Evolutionary conservation across 2,113 vertebrate species (phyloP), one percentile per base, ranked within the genome.

Genomic region (Corythaixoides concolor): DNA sequence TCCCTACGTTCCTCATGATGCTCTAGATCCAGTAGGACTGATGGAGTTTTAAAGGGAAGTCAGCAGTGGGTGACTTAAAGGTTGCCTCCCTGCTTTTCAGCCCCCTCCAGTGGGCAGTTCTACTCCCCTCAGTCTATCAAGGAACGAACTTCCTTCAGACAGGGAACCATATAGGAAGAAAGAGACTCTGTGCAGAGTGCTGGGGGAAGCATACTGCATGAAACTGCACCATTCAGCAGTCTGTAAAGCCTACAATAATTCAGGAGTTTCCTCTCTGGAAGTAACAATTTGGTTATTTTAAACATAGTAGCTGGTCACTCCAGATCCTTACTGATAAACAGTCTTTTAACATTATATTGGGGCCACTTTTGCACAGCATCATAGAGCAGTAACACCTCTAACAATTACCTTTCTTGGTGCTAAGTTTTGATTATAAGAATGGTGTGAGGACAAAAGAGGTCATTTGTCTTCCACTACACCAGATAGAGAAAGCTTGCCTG

Each of bases 31-130:
- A 21, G 5, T 21, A 60, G 53, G 19, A 28, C 6, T 52, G 22
- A 49, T 35, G 18, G 26, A 49, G 26, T 55, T 67, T 73, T 55
- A 60, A 79, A 67, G 8, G 12, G 26, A 53, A 79, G 15, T 6
- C 39, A 73, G 30, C 3, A 4, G 11, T 50, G 13, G 2, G 7
- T 82, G 35, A 7, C 5, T 5, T 22, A 19, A 13, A 55, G 33
- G 37, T 68, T 79, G 13, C 8, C 2, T 24, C 7, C n/a, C 3
- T 55, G 39, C 15, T 55, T 60, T 67, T 87, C 35, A 50, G 8
- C 5, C 16, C 30, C 5, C 28, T 90, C 32, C 27, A 55, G 14
- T 2, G 22, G 0, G 0, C 11, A 55, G 18, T 62, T 80, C 32
- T 74, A 9, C 17, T 79, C 8, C 8, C 9, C 5, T 4, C 3